Base-by-base conservation (phyloP, 2,888 invertebrate species). In the Drosophila stalkeri region DNA sequence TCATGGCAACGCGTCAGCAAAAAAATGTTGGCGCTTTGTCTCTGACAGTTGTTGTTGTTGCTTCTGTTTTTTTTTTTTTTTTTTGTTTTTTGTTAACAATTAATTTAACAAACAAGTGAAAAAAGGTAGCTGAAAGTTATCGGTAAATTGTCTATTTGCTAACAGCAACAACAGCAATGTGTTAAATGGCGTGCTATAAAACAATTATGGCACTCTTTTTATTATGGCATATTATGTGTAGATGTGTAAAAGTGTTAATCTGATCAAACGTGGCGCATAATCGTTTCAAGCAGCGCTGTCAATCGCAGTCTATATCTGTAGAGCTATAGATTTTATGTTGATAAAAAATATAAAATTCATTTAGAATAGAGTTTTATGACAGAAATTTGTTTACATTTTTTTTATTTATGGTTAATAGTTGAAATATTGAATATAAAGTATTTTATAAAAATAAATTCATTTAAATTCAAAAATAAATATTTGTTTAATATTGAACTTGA, bases 81-180 rank as follows among this genome's bases (percentile, higher is more conserved):
- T 9, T 39, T 9, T 11, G 20, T 46, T 59, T 39, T 56, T 56
- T 56, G 55, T 56, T 56, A 56, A 56, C 55, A 56, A 56, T 56
- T 31, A 56, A 43, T 56, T 56, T 43, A 57, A 57, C 57, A 57
- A 44, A 44, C 63, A 64, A 52, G 59, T 49, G 60, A 64, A 61
- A 72, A 68, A 77, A 43, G 35, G 35, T 31, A 55, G 27, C 43
- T 57, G 20, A 51, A 51, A 74, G 56, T 37, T 71, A 57, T 52
- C 62, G 70, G 69, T 79, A 67, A 78, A 64, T 79, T 64, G 82
- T 81, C 77, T 64, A 72, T 76, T 82, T 69, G 77, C 57, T 51
- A 46, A 61, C 59, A 51, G n/a, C 47, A 64, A 47, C 47, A 64
- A 47, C 35, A 56, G 14, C 27, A 33, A 44, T 16, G 51, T 49